A percentile compares a stretch with the other conserved stretches of the same genome.
Conservation (phyloP, 2,113 vertebrate species). For the Bufo bufo region DNA sequence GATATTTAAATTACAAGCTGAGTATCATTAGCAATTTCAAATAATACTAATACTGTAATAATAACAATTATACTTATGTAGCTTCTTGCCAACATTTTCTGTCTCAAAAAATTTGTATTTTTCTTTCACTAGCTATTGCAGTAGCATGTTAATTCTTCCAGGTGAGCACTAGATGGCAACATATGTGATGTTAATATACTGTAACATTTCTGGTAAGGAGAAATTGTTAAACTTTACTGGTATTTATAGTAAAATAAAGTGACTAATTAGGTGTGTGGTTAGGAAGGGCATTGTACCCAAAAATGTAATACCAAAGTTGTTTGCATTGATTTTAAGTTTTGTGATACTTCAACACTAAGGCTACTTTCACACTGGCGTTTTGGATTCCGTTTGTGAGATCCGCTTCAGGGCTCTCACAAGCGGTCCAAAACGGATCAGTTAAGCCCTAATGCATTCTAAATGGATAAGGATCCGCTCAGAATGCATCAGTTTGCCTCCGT, state of each 20-base stretch:
- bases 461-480: too few relatives aligned
- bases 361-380: too few relatives aligned
- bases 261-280: not conserved
- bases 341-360: too few relatives aligned
- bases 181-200: not conserved
- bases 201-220: not conserved
- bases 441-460: too few relatives aligned
- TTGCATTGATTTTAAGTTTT: too few relatives aligned
- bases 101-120: not conserved
- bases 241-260: not conserved
- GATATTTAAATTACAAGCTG: not conserved
- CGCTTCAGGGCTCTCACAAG: too few relatives aligned
- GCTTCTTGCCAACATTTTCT: not conserved
- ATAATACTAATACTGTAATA: too few relatives aligned
- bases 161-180: slow-evolving; percentile 17
- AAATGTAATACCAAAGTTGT: too few relatives aligned
- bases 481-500: too few relatives aligned
- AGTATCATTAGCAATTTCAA: not conserved
- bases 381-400: too few relatives aligned
- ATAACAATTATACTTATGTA: not conserved
- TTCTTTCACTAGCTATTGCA: not conserved
- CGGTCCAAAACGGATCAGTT: too few relatives aligned
- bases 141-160: not conserved
- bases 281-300: not conserved
- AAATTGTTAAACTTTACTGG: not conserved